phyloP scores from a whole-genome alignment of 2,797 vertebrate genomes.

The Acomys russatus region DNA sequence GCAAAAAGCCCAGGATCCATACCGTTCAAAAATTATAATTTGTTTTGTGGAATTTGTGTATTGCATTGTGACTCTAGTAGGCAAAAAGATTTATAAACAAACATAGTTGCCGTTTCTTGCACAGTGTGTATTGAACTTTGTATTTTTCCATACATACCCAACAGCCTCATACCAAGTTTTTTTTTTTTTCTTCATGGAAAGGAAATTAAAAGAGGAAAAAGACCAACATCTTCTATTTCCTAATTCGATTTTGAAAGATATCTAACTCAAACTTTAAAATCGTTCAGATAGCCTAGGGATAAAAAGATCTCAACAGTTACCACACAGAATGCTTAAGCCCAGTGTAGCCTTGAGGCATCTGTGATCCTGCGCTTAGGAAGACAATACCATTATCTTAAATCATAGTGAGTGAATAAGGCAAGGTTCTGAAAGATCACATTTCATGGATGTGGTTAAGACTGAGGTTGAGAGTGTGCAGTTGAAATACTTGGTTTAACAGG shows the following conservation, averaged over 20 bases:
- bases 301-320: conserved; percentile 5
- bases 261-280: conserved; percentile 14
- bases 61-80: conserved; percentile 36
- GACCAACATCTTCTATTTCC: not conserved
- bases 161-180: not conserved
- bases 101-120: not conserved
- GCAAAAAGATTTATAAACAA: conserved; percentile 35
- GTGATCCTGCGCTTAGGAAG: not conserved
- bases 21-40: conserved; percentile 15
- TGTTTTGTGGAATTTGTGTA: not conserved
- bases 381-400: not conserved
- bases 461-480: conserved; percentile 9
- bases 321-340: not conserved
- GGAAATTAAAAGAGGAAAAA: not conserved
- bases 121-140: conserved; percentile 28
- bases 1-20: not conserved
- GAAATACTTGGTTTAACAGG: conserved; percentile 50
- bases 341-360: not conserved
- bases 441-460: not conserved
- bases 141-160: conserved; percentile 49
- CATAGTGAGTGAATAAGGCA: conserved; percentile 23
- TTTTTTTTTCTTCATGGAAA: not conserved
- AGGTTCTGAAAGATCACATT: not conserved
- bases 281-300: not conserved
- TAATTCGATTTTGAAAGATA: conserved; percentile 45